These are phyloP conservation scores for Lepidocolaptes lacrymiger DNA, from an alignment of 2,797 vertebrate genomes.

Conservation along the genomic window DNA sequence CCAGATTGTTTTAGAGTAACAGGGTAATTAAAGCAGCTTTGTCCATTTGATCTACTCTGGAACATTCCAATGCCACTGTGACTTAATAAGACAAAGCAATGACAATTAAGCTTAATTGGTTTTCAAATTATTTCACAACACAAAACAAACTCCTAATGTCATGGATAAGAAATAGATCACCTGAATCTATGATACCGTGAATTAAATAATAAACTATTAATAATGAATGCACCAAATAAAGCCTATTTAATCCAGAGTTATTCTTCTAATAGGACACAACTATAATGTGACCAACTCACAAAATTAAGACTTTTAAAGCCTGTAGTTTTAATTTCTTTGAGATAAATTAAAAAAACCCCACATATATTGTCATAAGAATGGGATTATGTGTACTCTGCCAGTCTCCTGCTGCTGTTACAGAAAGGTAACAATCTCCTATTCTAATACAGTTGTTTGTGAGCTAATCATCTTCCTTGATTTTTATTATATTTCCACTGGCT, in stretches of 20 bases:
- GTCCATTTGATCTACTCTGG: background rate
- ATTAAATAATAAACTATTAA: background rate
- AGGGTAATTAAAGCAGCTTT: background rate
- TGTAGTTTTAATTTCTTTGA: background rate
- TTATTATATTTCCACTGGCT: background rate
- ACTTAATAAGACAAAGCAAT: background rate
- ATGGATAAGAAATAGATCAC: background rate
- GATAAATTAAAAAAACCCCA: background rate
- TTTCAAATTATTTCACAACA: background rate
- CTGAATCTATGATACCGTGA: background rate
- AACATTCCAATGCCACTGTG: background rate
- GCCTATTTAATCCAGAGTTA: background rate
- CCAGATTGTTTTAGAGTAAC: background rate
- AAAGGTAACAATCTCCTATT: background rate
- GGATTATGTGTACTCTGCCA: background rate
- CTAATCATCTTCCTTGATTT: background rate
- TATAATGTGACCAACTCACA: background rate
- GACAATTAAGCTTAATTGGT: background rate
- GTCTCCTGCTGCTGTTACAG: background rate
- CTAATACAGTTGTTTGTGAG: background rate
- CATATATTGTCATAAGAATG: background rate
- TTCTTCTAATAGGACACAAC: background rate
- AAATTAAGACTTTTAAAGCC: background rate
- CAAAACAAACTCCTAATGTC: background rate
- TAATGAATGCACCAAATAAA: background rate